Base-by-base conservation (phyloP, 2,888 invertebrate genomes). In the Megastigmus dorsalis region DNA sequence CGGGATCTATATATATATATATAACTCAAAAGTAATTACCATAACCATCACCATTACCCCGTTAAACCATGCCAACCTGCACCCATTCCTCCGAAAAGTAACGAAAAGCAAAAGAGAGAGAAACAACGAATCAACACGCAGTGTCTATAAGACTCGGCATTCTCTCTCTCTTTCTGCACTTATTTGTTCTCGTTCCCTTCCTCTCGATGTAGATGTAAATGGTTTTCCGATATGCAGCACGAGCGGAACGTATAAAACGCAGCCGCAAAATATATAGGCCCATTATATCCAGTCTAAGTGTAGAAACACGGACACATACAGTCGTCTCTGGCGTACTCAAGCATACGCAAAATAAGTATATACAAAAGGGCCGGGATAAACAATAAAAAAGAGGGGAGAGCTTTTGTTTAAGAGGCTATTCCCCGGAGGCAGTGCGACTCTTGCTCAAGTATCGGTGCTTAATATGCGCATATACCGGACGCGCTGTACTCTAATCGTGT, bases 181-280 rank as follows among this genome's bases (percentile, higher is more conserved):
- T n/a, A n/a, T n/a, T n/a, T n/a, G n/a, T n/a, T n/a, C n/a, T n/a
- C 0, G n/a, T 7, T 10, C n/a, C 13, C 3, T n/a, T 41, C 10
- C 13, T 15, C 0, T 28, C 20, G 41, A 38, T 26, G 15, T 13
- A 26, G 15, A 33, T 20, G 54, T 18, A 6, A 70, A 75, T 75
- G 60, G 45, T 54, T 75, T 70, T 55, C 60, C 65, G 45, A 59
- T 69, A 60, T 65, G 20, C 10, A 26, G n/a, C 1, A 41, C 30
- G 4, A n/a, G 20, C 20, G 13, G 1, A 13, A 48, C n/a, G 28
- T 50, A 45, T 43, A 57, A 23, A 63, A 45, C 2, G 7, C 6
- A 54, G 3, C 23, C 3, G 10, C 9, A 10, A 20, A 15, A 28
- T 60, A n/a, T 7, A 30, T 43, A n/a, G 38, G 5, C 4, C 38